Percentiles rank a stretch among this genome's conserved stretches.
Evolutionary conservation across 1,140 invertebrate species (phyloP).

Genomic region (Acyrthosiphon pisum): DNA sequence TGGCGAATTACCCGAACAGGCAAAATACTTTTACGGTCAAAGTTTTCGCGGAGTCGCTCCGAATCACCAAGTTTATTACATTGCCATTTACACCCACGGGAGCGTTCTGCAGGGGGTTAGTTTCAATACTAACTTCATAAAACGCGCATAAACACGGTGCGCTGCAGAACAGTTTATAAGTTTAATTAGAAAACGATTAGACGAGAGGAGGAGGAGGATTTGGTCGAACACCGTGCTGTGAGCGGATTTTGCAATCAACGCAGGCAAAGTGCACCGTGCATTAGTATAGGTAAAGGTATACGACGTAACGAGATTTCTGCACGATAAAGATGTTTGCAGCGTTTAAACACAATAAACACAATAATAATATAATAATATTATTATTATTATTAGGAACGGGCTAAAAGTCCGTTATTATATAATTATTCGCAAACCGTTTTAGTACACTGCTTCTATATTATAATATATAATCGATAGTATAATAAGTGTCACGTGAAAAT

Average conservation of each 20-base stretch:
- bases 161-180: slow-evolving; percentile 2
- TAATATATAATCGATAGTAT: not conserved
- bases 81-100: slow-evolving; percentile 41
- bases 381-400: not conserved
- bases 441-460: not conserved
- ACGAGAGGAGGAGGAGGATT: not conserved
- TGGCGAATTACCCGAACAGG: not conserved
- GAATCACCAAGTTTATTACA: slow-evolving; percentile 45
- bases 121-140: slow-evolving; percentile 46
- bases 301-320: not conserved
- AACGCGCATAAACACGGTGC: slow-evolving; percentile 22
- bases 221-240: not conserved
- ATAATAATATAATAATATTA: not conserved
- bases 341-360: not conserved
- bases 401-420: not conserved
- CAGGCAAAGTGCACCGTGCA: not conserved
- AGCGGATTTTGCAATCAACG: slow-evolving; percentile 29
- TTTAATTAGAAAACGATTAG: slow-evolving; percentile 45
- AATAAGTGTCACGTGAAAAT: not conserved
- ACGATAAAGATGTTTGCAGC: not conserved
- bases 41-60: not conserved
- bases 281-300: not conserved
- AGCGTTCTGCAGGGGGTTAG: slow-evolving; percentile 13
- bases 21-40: slow-evolving; percentile 33
- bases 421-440: not conserved